Evolutionary conservation across 2,888 invertebrate species (phyloP), one percentile per base, ranked within the genome.

Genomic region (Myopa testacea): DNA sequence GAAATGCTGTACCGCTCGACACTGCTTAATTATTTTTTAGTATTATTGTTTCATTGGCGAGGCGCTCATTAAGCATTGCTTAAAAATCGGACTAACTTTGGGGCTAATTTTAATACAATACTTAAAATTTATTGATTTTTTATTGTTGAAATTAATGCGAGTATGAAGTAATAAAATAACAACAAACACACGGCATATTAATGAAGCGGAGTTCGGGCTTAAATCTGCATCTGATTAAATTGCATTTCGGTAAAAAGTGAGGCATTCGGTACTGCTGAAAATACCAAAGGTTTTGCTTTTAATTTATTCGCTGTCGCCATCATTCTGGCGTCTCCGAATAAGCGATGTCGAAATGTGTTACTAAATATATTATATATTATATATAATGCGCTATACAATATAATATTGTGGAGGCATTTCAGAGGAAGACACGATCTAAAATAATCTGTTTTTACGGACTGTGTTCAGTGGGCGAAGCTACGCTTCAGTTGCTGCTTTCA

Each of bases 181-280:
- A 76, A 76, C 63, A 62, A 73, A 40, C 12, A 77, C 37, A 26
- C 45, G 50, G 62, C 45, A 74, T 74, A 50, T 70, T 78, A 78
- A 78, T 74, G 70, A 75, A 34, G 58, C 50, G 63, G 58, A 38
- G 40, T 73, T 77, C 34, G 69, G 62, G n/a, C 68, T 52, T 50
- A 55, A 38, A 70, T 72, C 67, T 77, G 72, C 77, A 77, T 77
- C 71, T 65, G 50, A 68, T 75, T 75, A 75, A 75, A 75, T 60
- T 76, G 76, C 76, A 72, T 67, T 55, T 70, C 67, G 72, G 38
- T 67, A 72, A 55, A 16, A 38, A 62, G 68, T 75, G 52, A 50
- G 58, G 67, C 58, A 62, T 74, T 62, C 50, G 65, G 50, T 73
- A 50, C 50, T 19, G 45, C 45, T 60, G 37, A 58, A 77, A 78